Conservation (phyloP, 2,113 vertebrate genomes). For the Sceloporus undulatus region DNA sequence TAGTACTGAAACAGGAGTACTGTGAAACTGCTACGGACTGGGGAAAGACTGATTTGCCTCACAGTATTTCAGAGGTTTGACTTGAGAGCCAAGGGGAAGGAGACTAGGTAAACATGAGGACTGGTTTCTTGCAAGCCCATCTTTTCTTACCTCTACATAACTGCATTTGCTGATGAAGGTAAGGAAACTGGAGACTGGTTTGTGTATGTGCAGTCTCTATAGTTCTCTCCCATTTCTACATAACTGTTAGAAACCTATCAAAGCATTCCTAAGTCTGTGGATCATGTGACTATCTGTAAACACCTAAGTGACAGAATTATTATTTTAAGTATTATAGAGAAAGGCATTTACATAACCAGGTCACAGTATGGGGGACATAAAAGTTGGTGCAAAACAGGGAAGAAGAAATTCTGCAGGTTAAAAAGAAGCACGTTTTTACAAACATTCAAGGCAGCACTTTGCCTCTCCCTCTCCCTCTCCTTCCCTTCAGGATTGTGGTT, state of each 20-base stretch:
- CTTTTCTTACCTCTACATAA: not conserved
- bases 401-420: not conserved
- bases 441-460: not conserved
- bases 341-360: not conserved
- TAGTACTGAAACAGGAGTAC: no score
- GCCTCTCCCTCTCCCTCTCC: no score
- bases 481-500: no score
- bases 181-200: not conserved
- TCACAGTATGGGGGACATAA: not conserved
- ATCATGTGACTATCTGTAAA: not conserved
- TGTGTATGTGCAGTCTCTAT: no score
- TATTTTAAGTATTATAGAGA: not conserved
- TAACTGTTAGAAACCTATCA: not conserved
- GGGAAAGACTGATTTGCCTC: not conserved
- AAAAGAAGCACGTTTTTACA: not conserved
- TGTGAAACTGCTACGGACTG: not conserved
- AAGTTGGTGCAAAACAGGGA: not conserved
- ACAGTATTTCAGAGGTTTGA: not conserved
- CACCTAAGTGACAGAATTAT: not conserved
- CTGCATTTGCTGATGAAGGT: not conserved
- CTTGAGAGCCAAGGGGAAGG: not conserved
- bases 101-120: not conserved
- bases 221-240: not conserved
- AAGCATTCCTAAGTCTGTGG: not conserved
- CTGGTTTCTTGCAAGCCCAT: not conserved